These are phyloP conservation scores for Apostichopus japonicus DNA, from an alignment of 35 echinoderm and acorn worm genomes.

Conservation along the genomic window DNA sequence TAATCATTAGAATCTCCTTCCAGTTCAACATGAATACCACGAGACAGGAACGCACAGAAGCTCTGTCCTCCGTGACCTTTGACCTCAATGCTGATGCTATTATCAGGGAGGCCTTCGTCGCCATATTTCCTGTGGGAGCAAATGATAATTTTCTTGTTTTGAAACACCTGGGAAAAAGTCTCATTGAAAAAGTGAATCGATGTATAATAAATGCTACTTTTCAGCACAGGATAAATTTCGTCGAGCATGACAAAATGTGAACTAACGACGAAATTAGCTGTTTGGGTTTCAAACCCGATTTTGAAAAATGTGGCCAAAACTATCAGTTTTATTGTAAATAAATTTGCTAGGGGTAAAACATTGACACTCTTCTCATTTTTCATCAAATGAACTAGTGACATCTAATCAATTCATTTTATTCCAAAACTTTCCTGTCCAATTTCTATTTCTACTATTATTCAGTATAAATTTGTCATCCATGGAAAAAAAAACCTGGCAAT, in stretches of 20 bases:
- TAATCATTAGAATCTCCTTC: slow-evolving; percentile 98
- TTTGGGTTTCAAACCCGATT: too few relatives aligned
- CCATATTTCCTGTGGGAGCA: slow-evolving; percentile 75
- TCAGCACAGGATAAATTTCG: not conserved
- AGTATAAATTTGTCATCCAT: too few relatives aligned
- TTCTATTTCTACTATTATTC: too few relatives aligned
- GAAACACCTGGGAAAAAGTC: not conserved
- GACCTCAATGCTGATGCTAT: slow-evolving; percentile 78
- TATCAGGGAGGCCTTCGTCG: slow-evolving; percentile 82
- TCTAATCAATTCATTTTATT: too few relatives aligned
- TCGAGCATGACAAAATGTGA: not conserved
- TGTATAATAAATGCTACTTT: not conserved
- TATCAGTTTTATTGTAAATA: too few relatives aligned
- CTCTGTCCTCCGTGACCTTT: slow-evolving; percentile 90
- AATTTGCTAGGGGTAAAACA: too few relatives aligned
- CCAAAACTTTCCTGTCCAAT: too few relatives aligned
- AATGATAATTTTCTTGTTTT: not conserved
- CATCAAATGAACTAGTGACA: too few relatives aligned
- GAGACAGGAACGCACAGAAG: slow-evolving; percentile 93
- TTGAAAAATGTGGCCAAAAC: too few relatives aligned
- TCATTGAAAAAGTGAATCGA: not conserved
- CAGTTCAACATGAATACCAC: slow-evolving; percentile 88
- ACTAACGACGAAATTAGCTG: not conserved
- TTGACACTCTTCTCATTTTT: too few relatives aligned
- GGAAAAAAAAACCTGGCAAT: too few relatives aligned